Percentiles rank a stretch among this genome's conserved stretches.
Conservation (phyloP, 2,113 vertebrate species). For the Neomonachus schauinslandi region DNA sequence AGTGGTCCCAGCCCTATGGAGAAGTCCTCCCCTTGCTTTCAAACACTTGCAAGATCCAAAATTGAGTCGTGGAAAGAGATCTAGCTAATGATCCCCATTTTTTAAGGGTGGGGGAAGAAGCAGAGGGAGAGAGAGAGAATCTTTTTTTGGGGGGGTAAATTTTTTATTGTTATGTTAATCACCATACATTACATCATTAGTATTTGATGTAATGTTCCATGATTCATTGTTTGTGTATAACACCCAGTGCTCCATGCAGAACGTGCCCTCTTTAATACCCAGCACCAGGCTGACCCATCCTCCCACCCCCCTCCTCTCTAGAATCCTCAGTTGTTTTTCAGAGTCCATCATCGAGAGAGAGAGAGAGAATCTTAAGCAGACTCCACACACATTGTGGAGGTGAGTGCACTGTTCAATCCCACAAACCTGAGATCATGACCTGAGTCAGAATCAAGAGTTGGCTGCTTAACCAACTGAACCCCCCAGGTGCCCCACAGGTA, state of each 20-base stretch:
- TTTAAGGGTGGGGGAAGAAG: background rate
- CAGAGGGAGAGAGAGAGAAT: background rate
- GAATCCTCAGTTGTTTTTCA: too few relatives aligned
- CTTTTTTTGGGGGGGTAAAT: background rate
- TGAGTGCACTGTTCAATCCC: background rate
- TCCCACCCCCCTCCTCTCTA: too few relatives aligned
- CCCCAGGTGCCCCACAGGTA: background rate
- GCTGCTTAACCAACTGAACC: background rate
- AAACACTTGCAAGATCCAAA: background rate
- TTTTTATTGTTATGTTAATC: too few relatives aligned
- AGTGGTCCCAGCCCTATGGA: background rate
- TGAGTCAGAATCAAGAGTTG: background rate
- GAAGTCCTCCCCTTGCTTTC: background rate
- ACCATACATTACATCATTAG: too few relatives aligned
- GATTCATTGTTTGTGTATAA: too few relatives aligned
- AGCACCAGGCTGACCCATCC: too few relatives aligned
- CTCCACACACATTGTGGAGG: background rate
- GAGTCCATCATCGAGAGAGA: background rate
- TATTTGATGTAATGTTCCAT: too few relatives aligned
- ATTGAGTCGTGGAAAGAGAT: background rate
- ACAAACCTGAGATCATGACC: background rate
- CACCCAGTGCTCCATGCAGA: too few relatives aligned
- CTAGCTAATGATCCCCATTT: background rate
- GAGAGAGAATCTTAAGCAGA: background rate
- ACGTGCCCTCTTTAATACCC: too few relatives aligned